phyloP scores from a whole-genome alignment of 2,888 invertebrate species.

The Nyleta sp. region DNA sequence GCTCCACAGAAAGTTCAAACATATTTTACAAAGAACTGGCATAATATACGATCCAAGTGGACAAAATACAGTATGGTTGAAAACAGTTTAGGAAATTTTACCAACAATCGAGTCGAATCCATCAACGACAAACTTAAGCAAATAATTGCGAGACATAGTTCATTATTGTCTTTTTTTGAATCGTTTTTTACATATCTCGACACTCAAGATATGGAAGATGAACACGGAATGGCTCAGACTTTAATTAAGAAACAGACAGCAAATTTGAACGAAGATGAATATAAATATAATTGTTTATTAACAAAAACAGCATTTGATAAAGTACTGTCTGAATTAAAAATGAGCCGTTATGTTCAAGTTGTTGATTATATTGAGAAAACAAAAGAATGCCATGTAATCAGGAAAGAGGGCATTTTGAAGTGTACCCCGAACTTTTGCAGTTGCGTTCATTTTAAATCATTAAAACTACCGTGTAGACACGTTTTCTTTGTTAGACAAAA shows the following conservation, averaged over 20 bases:
- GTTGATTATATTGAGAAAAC: not conserved
- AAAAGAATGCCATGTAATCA: not conserved
- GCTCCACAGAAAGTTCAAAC: not conserved
- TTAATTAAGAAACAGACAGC: not conserved
- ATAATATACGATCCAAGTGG: not conserved
- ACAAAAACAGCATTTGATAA: not conserved
- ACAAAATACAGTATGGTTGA: not conserved
- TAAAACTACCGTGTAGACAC: not conserved
- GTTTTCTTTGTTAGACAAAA: not conserved
- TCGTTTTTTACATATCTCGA: not conserved
- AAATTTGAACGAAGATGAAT: not conserved
- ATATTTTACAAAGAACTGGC: slow-evolving; percentile 3
- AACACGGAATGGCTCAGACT: not conserved
- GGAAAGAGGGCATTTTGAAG: not conserved
- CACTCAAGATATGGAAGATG: not conserved
- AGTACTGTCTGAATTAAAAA: not conserved
- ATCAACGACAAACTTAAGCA: slow-evolving; percentile 4
- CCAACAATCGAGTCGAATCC: slow-evolving; percentile 11
- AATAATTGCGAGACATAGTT: not conserved
- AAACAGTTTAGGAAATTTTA: slow-evolving; percentile 2
- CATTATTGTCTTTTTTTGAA: not conserved
- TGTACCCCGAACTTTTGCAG: not conserved
- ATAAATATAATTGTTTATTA: not conserved
- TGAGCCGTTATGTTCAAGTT: not conserved
- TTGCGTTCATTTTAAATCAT: not conserved